These are phyloP conservation scores for Nesidiocoris tenuis DNA, from an alignment of 2,888 invertebrate genomes.

Conservation along the genomic window DNA sequence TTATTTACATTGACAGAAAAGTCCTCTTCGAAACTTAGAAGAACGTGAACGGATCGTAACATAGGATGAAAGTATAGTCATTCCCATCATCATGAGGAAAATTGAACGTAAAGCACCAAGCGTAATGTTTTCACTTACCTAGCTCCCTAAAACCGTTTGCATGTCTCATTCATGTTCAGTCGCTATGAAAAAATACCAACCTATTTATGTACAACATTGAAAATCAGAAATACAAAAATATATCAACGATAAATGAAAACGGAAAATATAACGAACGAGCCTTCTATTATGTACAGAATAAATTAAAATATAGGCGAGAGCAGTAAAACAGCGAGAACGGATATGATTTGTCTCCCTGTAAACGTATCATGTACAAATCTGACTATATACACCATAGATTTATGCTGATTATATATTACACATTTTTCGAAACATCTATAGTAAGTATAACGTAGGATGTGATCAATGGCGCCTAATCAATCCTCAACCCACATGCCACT, in stretches of 20 bases:
- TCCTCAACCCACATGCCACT: too few species aligned
- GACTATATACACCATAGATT: conserved; percentile 1
- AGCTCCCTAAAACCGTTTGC: background rate
- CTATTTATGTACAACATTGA: conserved; percentile 22
- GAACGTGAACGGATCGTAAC: too few species aligned
- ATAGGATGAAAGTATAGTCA: too few species aligned
- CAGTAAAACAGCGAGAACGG: background rate
- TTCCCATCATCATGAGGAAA: too few species aligned
- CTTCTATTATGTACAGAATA: background rate
- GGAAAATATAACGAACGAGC: background rate
- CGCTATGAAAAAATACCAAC: conserved; percentile 5
- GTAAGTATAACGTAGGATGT: too few species aligned
- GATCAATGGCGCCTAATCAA: too few species aligned
- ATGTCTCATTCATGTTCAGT: too few species aligned
- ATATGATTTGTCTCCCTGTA: conserved; percentile 35
- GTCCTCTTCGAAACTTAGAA: too few species aligned
- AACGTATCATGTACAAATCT: conserved; percentile 31
- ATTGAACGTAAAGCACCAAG: conserved; percentile 34
- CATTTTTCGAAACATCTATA: too few species aligned
- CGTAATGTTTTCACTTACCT: background rate
- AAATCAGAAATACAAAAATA: conserved; percentile 19
- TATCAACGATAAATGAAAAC: conserved; percentile 11
- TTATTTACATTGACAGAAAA: too few species aligned
- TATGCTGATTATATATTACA: too few species aligned
- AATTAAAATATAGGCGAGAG: background rate